phyloP scores from a whole-genome alignment of 1,140 invertebrate species.

The Cecropterus lyciades region DNA sequence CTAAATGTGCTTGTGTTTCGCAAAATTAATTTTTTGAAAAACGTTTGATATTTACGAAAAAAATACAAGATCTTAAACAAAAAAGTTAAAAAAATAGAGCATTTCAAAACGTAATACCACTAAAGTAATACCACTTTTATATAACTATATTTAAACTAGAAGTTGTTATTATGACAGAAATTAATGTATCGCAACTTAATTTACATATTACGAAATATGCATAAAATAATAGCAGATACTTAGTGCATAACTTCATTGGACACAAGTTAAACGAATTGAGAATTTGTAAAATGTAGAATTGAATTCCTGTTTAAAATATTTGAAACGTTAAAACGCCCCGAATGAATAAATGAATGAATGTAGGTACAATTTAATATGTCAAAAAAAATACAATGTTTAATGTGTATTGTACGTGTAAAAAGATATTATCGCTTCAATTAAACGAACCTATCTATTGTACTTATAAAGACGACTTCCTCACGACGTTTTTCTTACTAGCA shows the following conservation, averaged over 20 bases:
- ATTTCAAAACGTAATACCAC: background rate
- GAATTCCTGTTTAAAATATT: conserved; percentile 5
- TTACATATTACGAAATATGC: conserved; percentile 18
- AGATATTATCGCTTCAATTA: conserved; percentile 11
- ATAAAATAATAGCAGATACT: conserved; percentile 11
- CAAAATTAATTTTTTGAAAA: too few species aligned
- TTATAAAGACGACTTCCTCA: conserved; percentile 24
- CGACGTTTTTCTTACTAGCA: conserved; percentile 42
- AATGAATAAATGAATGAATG: too few species aligned
- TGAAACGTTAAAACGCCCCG: too few species aligned
- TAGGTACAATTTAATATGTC: background rate
- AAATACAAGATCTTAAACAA: too few species aligned
- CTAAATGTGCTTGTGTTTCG: too few species aligned
- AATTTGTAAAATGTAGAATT: background rate
- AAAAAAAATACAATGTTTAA: background rate
- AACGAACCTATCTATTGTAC: conserved; percentile 16
- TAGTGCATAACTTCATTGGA: conserved; percentile 5
- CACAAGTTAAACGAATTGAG: background rate
- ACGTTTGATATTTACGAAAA: too few species aligned
- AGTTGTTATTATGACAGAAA: conserved; percentile 27
- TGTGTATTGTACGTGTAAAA: conserved; percentile 1
- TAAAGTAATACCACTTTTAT: background rate
- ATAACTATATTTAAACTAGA: conserved; percentile 13
- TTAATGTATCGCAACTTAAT: conserved; percentile 12
- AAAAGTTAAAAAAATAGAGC: too few species aligned